Conservation (phyloP, 1,140 invertebrate genomes). For the honey bee (Apis mellifera) region Amel_HAv3.1 CM009935.2:4717001-4717500, state of each 20-base stretch:
- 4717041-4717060: neutral
- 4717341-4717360: neutral
- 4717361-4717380: neutral
- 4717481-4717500: neutral
- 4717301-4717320: slow-evolving; percentile 27
- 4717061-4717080: neutral
- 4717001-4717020: neutral
- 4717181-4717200: neutral
- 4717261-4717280: slow-evolving; percentile 17
- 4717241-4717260: slow-evolving; percentile 23
- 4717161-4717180: neutral
- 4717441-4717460: neutral
- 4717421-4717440: neutral
- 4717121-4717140: no score
- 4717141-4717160: neutral
- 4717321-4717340: slow-evolving; percentile 17
- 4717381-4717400: neutral
- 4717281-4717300: slow-evolving; percentile 41
- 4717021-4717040: slow-evolving; percentile 3
- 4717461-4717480: neutral
- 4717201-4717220: neutral
- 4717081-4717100: no score
- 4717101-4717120: neutral
- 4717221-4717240: neutral
- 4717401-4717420: neutral